phyloP scores from a whole-genome alignment of 2,888 invertebrate species.

The Drosophila anomelani region DNA sequence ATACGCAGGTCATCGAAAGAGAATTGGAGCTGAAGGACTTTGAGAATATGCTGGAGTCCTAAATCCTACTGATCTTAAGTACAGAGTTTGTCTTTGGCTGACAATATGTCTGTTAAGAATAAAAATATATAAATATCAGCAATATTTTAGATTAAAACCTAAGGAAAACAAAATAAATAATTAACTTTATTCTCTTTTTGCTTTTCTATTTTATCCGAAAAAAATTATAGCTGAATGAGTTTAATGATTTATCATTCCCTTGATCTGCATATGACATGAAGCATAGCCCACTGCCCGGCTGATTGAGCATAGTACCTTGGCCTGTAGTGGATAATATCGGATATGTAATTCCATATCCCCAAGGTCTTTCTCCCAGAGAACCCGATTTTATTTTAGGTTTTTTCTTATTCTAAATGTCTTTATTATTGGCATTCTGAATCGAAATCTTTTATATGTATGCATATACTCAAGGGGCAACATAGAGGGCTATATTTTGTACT shows the following conservation, averaged over 20 bases:
- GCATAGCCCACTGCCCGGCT: slow-evolving; percentile 25
- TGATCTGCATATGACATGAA: slow-evolving; percentile 18
- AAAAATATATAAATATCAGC: neutral
- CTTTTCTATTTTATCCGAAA: neutral
- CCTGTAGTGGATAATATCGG: neutral
- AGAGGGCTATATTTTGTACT: slow-evolving; percentile 61
- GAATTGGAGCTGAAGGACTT: slow-evolving; percentile 87
- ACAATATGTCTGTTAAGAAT: neutral
- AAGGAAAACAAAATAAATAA: neutral
- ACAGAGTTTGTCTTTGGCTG: neutral
- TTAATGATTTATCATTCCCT: neutral
- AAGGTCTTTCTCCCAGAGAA: neutral
- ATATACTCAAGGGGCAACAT: slow-evolving; percentile 45
- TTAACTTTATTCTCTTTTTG: neutral
- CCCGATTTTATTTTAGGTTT: neutral
- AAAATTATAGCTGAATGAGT: neutral
- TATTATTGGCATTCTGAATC: slow-evolving; percentile 59
- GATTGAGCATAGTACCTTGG: slow-evolving; percentile 24
- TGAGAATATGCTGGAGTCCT: slow-evolving; percentile 80
- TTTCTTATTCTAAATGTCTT: slow-evolving; percentile 46
- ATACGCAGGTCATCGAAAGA: slow-evolving; percentile 92
- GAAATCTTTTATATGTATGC: slow-evolving; percentile 32
- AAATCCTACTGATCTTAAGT: neutral
- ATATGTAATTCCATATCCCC: neutral
- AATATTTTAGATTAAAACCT: neutral